Conservation (phyloP, 2,888 invertebrate species). For the Carterocephalus palaemon region DNA sequence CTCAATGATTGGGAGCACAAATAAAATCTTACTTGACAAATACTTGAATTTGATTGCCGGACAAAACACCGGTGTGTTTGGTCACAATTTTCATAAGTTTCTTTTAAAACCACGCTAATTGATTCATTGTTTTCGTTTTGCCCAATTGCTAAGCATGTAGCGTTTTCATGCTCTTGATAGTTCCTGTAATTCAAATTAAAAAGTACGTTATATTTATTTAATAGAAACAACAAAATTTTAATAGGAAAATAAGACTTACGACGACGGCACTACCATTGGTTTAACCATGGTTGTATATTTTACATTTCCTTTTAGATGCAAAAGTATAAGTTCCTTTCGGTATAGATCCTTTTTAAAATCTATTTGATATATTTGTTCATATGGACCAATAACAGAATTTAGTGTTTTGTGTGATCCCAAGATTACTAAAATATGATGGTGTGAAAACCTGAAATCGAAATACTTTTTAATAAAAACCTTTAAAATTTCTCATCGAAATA, state of each 20-base stretch:
- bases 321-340: slow-evolving; percentile 79
- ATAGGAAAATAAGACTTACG: slow-evolving; percentile 51
- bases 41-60: slow-evolving; percentile 43
- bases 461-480: not conserved
- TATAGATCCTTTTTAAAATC: slow-evolving; percentile 78
- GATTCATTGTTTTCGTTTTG: slow-evolving; percentile 74
- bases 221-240: too few relatives aligned
- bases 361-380: slow-evolving; percentile 84
- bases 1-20: too few relatives aligned
- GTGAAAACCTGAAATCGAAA: slow-evolving; percentile 62
- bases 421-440: slow-evolving; percentile 81
- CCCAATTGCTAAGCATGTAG: slow-evolving; percentile 81
- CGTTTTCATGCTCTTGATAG: slow-evolving; percentile 48
- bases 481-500: not conserved
- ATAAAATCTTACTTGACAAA: slow-evolving; percentile 58
- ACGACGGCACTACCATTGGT: slow-evolving; percentile 79
- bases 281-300: slow-evolving; percentile 81
- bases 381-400: slow-evolving; percentile 79
- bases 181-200: too few relatives aligned
- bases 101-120: slow-evolving; percentile 68
- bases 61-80: slow-evolving; percentile 77
- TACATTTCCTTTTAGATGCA: slow-evolving; percentile 80
- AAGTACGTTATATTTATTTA: too few relatives aligned
- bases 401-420: slow-evolving; percentile 83
- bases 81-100: slow-evolving; percentile 72